phyloP scores from a whole-genome alignment of 2,113 vertebrate genomes.

The Muntiacus muntjak region DNA sequence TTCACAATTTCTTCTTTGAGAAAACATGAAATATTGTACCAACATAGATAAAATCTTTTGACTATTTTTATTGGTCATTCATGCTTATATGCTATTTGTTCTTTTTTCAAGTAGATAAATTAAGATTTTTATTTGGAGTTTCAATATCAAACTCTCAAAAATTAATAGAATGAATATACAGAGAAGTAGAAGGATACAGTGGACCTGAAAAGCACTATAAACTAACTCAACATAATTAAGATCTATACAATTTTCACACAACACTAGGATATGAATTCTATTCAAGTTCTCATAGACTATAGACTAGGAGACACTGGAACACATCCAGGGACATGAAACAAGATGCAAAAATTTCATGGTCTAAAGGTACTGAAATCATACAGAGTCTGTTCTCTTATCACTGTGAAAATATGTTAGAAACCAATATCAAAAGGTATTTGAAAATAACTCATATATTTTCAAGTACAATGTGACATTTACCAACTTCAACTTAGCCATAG shows the following conservation, averaged over 20 bases:
- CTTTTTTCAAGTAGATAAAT: not conserved
- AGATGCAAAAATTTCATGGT: not conserved
- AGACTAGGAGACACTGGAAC: not conserved
- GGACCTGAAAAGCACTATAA: not conserved
- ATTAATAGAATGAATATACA: not conserved
- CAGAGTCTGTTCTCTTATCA: not conserved
- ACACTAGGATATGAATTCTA: not conserved
- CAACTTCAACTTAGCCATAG: not conserved
- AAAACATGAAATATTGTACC: constrained; percentile 13
- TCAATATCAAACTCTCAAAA: not conserved
- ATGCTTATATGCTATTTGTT: not conserved
- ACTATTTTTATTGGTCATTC: not conserved
- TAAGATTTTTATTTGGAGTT: not conserved
- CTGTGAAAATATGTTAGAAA: not conserved
- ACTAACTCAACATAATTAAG: not conserved
- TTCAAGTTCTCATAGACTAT: not conserved
- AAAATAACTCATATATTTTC: not conserved
- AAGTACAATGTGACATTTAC: not conserved
- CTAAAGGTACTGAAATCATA: not conserved
- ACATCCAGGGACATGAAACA: not conserved
- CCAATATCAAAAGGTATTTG: not conserved
- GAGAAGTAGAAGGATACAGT: not conserved
- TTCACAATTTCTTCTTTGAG: constrained; percentile 35
- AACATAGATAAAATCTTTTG: constrained; percentile 20
- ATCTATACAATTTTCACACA: not conserved